Conservation (phyloP, 2,797 vertebrate genomes). For the Ispidina picta region DNA sequence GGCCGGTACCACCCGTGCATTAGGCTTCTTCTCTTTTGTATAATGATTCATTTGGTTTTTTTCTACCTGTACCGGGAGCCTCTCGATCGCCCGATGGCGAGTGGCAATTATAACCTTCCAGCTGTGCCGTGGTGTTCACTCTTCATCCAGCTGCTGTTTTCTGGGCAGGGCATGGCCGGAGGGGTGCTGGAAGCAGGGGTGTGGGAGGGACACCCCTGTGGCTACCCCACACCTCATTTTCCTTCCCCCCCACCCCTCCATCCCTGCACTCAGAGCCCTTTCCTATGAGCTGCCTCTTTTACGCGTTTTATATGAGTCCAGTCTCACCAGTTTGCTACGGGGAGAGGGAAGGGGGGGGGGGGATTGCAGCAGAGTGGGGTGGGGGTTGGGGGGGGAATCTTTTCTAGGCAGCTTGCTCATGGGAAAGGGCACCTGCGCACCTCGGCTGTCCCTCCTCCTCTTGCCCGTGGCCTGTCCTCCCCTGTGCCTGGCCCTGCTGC, state of each 20-base stretch:
- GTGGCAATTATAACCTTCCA: slow-evolving; percentile 75
- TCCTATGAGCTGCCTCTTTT: slow-evolving; percentile 5
- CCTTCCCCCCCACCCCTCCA: not conserved
- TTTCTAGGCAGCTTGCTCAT: slow-evolving; percentile 11
- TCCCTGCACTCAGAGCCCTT: not conserved
- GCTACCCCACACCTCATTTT: not conserved
- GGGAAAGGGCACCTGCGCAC: not conserved
- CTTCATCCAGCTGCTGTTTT: slow-evolving; percentile 38
- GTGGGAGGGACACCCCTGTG: not conserved
- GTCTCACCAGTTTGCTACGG: not conserved
- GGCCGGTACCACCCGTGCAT: not conserved
- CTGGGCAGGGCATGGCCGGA: not conserved
- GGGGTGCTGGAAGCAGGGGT: not conserved
- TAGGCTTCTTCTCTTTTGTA: slow-evolving; percentile 67
- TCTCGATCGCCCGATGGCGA: slow-evolving; percentile 61
- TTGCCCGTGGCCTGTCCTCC: not conserved
- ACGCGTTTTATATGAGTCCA: not conserved
- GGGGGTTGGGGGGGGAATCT: not conserved
- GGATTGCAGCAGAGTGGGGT: not conserved
- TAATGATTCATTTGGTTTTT: slow-evolving; percentile 57
- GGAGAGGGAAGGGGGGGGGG: not conserved
- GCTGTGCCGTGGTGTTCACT: slow-evolving; percentile 68
- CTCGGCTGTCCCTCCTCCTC: not conserved
- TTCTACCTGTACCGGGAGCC: slow-evolving; percentile 71
- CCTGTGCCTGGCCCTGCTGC: not conserved